These are phyloP conservation scores for Anodontia alba DNA, from an alignment of 2,888 invertebrate genomes.

Conservation along the genomic window DNA sequence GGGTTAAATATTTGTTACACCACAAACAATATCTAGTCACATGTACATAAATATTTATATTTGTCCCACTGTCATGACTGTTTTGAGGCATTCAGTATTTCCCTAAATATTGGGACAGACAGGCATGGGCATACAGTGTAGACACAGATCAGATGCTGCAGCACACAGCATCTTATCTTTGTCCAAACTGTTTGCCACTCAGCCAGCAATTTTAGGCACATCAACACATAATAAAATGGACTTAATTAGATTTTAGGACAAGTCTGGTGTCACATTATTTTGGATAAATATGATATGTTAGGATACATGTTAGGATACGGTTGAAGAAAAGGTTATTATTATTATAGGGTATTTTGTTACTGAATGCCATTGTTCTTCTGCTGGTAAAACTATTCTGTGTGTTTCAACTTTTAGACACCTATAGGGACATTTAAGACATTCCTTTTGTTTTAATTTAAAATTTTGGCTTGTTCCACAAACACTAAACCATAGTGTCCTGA, in stretches of 20 bases:
- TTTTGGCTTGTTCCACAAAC: not conserved
- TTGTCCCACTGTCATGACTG: not conserved
- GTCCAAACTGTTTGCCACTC: too few species aligned
- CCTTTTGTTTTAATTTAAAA: constrained; percentile 7
- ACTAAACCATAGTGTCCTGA: not conserved
- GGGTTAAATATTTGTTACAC: not conserved
- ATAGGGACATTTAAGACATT: not conserved
- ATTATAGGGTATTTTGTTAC: not conserved
- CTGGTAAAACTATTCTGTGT: not conserved
- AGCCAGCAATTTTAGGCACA: too few species aligned
- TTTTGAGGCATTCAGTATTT: constrained; percentile 1
- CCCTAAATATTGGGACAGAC: too few species aligned
- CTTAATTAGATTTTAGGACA: too few species aligned
- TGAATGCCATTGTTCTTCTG: not conserved
- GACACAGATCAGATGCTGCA: too few species aligned
- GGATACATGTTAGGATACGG: too few species aligned
- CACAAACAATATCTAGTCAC: not conserved
- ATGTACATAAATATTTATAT: not conserved
- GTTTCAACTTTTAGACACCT: not conserved
- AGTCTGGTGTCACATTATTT: too few species aligned
- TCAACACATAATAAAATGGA: too few species aligned
- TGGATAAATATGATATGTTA: too few species aligned
- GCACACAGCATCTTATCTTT: too few species aligned
- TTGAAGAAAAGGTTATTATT: constrained; percentile 1
- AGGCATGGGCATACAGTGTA: too few species aligned